Conservation (phyloP, 2,888 invertebrate genomes). For the Heliconius erato region DNA sequence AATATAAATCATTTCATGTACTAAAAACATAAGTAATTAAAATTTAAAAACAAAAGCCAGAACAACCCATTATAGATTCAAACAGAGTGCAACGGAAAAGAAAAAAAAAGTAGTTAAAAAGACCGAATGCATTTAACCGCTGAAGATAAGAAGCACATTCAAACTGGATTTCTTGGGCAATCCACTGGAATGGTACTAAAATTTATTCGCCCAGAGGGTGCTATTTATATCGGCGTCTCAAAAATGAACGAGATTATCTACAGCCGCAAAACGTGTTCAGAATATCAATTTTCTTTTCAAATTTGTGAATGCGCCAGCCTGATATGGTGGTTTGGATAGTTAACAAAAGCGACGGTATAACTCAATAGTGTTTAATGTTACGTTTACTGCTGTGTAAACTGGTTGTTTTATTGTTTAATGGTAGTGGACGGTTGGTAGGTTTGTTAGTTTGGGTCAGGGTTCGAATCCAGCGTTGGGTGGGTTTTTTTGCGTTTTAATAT, state of each 20-base stretch:
- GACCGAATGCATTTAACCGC: constrained; percentile 45
- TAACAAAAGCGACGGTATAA: constrained; percentile 28
- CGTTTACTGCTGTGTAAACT: background rate
- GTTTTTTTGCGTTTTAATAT: background rate
- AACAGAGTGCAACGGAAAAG: constrained; percentile 22
- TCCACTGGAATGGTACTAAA: constrained; percentile 75
- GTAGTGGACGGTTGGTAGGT: background rate
- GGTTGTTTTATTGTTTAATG: background rate
- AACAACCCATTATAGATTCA: constrained; percentile 16
- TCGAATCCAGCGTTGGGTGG: background rate
- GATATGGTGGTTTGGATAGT: constrained; percentile 48
- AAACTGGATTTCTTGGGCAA: constrained; percentile 54
- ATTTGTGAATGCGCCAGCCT: constrained; percentile 40
- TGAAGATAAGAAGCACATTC: constrained; percentile 48
- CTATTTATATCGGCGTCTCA: constrained; percentile 82
- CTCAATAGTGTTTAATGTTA: constrained; percentile 3
- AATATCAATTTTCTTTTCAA: constrained; percentile 69
- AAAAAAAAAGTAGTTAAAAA: constrained; percentile 41
- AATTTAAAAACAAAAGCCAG: constrained; percentile 41
- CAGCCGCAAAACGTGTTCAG: constrained; percentile 78
- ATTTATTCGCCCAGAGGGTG: constrained; percentile 81
- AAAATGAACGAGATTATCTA: constrained; percentile 85
- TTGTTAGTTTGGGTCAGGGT: background rate
- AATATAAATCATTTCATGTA: background rate
- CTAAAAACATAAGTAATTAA: background rate